Percentiles rank a stretch among this genome's conserved stretches.
Evolutionary conservation across 1,140 invertebrate species (phyloP).

Genomic region (Muscidifurax raptorellus): DNA sequence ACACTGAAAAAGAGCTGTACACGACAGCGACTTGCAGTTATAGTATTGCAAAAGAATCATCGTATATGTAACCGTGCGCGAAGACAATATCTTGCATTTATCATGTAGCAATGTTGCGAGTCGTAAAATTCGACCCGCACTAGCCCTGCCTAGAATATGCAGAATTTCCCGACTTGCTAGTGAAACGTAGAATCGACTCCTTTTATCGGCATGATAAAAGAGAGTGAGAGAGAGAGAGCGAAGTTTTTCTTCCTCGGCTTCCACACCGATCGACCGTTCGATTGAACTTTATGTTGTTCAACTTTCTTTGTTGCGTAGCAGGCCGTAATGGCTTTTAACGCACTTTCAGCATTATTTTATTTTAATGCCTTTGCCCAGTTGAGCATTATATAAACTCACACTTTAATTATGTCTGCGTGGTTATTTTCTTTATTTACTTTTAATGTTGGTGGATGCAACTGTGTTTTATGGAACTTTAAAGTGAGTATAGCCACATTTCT

Average conservation of each 20-base stretch:
- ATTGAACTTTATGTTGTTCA: conserved; percentile 22
- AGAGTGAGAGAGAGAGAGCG: background rate
- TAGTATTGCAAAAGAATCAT: background rate
- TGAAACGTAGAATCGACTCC: conserved; percentile 9
- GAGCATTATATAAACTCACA: background rate
- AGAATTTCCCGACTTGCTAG: background rate
- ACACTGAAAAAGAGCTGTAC: background rate
- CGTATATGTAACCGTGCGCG: background rate
- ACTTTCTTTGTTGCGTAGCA: conserved; percentile 2
- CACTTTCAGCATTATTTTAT: background rate
- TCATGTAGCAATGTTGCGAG: background rate
- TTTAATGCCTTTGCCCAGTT: background rate
- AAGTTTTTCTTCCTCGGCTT: background rate
- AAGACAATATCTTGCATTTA: conserved; percentile 38
- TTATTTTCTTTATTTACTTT: background rate
- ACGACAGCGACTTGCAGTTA: background rate
- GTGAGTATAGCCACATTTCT: background rate
- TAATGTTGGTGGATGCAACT: background rate
- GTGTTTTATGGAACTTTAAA: background rate
- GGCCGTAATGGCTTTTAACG: background rate
- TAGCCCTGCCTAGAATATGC: background rate
- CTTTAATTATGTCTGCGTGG: background rate
- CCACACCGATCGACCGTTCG: background rate
- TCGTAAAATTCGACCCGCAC: conserved; percentile 7
- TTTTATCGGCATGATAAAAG: conserved; percentile 41